Evolutionary conservation across 2,797 vertebrate species (phyloP).

Genomic region (Microctenopoma stevenorrisi): DNA sequence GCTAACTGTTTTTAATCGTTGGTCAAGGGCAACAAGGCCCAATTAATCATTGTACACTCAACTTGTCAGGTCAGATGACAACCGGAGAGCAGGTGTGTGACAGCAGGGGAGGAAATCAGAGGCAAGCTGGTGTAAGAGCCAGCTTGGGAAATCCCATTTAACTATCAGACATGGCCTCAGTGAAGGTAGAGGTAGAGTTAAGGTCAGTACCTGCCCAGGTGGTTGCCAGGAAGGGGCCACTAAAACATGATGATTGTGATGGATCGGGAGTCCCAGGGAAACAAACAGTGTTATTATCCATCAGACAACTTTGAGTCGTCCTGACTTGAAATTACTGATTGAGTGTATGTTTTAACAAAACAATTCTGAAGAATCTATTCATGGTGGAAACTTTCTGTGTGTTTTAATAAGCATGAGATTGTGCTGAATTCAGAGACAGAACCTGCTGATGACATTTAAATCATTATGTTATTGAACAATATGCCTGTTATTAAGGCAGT

Average conservation of each 20-base stretch:
- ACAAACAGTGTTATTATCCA: too few relatives aligned
- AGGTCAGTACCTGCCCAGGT: constrained; percentile 24
- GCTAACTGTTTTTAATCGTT: constrained; percentile 14
- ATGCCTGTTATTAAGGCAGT: too few relatives aligned
- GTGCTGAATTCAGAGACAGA: too few relatives aligned
- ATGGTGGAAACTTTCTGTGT: too few relatives aligned
- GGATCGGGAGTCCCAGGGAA: background rate
- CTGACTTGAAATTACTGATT: too few relatives aligned
- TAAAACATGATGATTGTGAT: background rate
- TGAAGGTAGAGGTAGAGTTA: constrained; percentile 16
- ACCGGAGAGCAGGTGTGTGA: constrained; percentile 4
- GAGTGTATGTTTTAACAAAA: too few relatives aligned
- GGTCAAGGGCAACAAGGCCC: constrained; percentile 37
- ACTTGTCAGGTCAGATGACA: constrained; percentile 55
- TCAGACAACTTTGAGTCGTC: too few relatives aligned
- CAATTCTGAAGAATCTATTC: too few relatives aligned
- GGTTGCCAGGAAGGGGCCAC: constrained; percentile 2
- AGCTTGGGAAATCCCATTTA: constrained; percentile 35
- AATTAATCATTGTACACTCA: constrained; percentile 61
- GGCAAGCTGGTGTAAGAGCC: constrained; percentile 8
- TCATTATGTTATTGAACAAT: too few relatives aligned
- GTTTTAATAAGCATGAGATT: too few relatives aligned
- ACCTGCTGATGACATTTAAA: too few relatives aligned
- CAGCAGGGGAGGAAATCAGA: constrained; percentile 5
- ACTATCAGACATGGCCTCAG: constrained; percentile 34